phyloP scores from a whole-genome alignment of 1,140 invertebrate species.

The Cherax quadricarinatus region DNA sequence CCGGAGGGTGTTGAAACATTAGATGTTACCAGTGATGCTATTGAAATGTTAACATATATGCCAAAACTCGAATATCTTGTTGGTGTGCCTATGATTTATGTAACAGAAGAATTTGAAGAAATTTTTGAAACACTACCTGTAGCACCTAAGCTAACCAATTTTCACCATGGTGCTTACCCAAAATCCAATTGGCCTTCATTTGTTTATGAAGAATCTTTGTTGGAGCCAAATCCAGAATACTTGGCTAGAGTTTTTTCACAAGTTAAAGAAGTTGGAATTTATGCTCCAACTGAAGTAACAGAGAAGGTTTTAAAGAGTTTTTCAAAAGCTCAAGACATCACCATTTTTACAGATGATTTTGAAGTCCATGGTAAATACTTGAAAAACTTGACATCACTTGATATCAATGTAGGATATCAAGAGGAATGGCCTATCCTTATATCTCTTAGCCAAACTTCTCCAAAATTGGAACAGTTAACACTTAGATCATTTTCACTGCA shows the following conservation, averaged over 20 bases:
- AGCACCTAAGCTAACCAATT: slow-evolving; percentile 42
- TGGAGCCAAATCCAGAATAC: slow-evolving; percentile 48
- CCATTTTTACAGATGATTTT: slow-evolving; percentile 62
- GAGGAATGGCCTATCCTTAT: slow-evolving; percentile 55
- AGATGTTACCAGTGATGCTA: slow-evolving; percentile 45
- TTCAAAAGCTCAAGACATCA: slow-evolving; percentile 51
- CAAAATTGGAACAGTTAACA: slow-evolving; percentile 56
- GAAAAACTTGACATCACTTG: slow-evolving; percentile 52
- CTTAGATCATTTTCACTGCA: slow-evolving; percentile 51
- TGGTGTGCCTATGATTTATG: slow-evolving; percentile 55
- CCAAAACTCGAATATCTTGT: slow-evolving; percentile 60
- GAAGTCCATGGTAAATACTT: slow-evolving; percentile 52
- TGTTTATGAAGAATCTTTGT: slow-evolving; percentile 44
- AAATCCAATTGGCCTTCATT: slow-evolving; percentile 45
- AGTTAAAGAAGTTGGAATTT: slow-evolving; percentile 50
- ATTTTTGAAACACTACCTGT: slow-evolving; percentile 27
- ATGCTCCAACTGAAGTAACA: slow-evolving; percentile 55
- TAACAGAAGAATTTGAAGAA: slow-evolving; percentile 59
- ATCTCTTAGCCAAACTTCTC: slow-evolving; percentile 43
- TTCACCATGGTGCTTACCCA: slow-evolving; percentile 50
- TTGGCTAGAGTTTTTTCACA: slow-evolving; percentile 45
- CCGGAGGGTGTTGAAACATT: slow-evolving; percentile 47
- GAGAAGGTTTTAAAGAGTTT: slow-evolving; percentile 52
- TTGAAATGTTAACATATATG: slow-evolving; percentile 54
- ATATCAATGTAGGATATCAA: slow-evolving; percentile 60